Conservation (phyloP, 2,113 vertebrate genomes). For the Leptobrachium leishanense region DNA sequence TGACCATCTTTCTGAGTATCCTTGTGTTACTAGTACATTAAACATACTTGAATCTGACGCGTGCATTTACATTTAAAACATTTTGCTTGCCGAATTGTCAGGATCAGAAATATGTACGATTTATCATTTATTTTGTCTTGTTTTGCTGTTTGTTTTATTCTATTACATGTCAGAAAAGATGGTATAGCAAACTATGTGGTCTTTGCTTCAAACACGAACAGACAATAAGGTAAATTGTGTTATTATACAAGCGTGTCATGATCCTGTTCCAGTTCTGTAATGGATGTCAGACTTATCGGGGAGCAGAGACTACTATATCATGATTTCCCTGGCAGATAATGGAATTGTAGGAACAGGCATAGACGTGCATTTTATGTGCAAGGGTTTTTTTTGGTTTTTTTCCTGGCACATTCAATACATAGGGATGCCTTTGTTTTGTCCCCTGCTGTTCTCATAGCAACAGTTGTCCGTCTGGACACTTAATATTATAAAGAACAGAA, state of each 20-base stretch:
- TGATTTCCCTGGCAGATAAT: conserved; percentile 24
- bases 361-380: conserved; percentile 16
- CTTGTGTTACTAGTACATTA: too few relatives aligned
- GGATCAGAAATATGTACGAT: too few relatives aligned
- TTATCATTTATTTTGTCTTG: background rate
- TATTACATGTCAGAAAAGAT: background rate
- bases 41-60: too few relatives aligned
- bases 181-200: conserved; percentile 12
- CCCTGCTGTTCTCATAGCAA: conserved; percentile 8
- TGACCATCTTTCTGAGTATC: too few relatives aligned
- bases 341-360: conserved; percentile 15
- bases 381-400: background rate
- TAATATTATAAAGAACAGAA: conserved; percentile 19
- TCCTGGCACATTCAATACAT: conserved; percentile 11
- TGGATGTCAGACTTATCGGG: conserved; percentile 32
- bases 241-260: conserved; percentile 33
- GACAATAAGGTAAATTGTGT: conserved; percentile 15
- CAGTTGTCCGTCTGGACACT: conserved; percentile 7
- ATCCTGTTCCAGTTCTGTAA: conserved; percentile 11
- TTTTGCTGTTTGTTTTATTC: conserved; percentile 3
- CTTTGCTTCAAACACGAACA: conserved; percentile 7
- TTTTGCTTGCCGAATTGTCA: too few relatives aligned
- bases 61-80: too few relatives aligned
- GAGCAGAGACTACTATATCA: conserved; percentile 20
- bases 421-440: conserved; percentile 15